Conservation (phyloP, 2,113 vertebrate genomes). For the Ailuropoda melanoleuca region DNA sequence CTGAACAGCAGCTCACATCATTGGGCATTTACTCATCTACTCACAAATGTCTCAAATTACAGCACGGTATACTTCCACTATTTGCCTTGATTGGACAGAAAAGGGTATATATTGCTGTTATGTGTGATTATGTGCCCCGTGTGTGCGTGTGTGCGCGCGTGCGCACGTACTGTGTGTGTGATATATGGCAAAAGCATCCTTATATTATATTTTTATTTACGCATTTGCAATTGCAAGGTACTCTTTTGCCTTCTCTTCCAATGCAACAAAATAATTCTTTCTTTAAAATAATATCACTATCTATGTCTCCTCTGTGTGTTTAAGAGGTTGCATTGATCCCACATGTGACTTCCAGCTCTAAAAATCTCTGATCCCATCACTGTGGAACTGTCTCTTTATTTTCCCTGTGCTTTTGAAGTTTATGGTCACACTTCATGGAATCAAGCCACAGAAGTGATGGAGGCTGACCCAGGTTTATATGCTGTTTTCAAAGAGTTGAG, state of each 20-base stretch:
- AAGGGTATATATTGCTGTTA: not conserved
- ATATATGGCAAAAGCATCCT: not conserved
- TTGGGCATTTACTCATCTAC: not conserved
- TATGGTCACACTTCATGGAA: conserved; percentile 10
- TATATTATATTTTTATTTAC: not conserved
- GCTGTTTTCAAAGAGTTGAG: not conserved
- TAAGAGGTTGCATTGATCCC: not conserved
- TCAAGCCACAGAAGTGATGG: not conserved
- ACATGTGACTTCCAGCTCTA: not conserved
- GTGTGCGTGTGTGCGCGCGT: not conserved
- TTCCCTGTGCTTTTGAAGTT: not conserved
- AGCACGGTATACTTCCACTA: not conserved
- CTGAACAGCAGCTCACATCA: not conserved
- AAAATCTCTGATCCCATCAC: not conserved
- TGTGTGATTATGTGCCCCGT: not conserved
- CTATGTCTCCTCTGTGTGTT: not conserved
- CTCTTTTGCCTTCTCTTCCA: not conserved
- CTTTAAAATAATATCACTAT: not conserved
- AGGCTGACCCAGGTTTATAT: not conserved
- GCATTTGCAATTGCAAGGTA: not conserved
- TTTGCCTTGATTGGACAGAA: not conserved
- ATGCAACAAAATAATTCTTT: not conserved
- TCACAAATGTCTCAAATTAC: not conserved
- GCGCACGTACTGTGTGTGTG: not conserved
- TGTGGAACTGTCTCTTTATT: not conserved